Base-by-base conservation (phyloP, 2,797 vertebrate species). In the Pangasius larnaudii region DNA sequence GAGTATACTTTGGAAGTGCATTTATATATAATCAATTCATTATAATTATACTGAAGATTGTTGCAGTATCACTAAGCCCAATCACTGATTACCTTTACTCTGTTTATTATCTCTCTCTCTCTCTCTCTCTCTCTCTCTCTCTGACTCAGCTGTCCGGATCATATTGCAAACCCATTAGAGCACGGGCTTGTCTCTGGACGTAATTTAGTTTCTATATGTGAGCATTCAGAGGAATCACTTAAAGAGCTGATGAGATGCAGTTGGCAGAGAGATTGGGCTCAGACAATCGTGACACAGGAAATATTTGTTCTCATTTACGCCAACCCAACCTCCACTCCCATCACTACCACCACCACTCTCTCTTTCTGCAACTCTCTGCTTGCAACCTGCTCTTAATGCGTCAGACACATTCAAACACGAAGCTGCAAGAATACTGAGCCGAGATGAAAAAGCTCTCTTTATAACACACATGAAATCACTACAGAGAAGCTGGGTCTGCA, bases 131-230 rank as follows among this genome's bases (percentile, higher is more conserved):
- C 24, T 59, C 18, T 56, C 1, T 24, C 72, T 71, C 72, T 61
- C 72, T 88, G 72, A 75, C 72, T 81, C 92, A 78, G 85, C 91
- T 91, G 91, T 89, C 91, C 88, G 91, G 93, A 95, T 96, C 94
- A 93, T 92, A 94, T 96, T 96, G 90, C 95, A 92, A 85, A 78
- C 89, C 93, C 95, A 94, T 94, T 95, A 95, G 90, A 91, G 92
- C 89, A 42, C 49, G 81, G 85, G 86, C 85, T 91, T 91, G 86
- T 93, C 92, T 91, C 90, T 86, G 85, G 71, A 82, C 63, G 85
- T 90, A 91, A 91, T 85, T 85, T 90, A 90, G 91, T 92, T 78
- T 83, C 89, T 80, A 63, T 90, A 85, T 80, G 89, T 88, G 89
- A 94, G 91, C 82, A 88, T 91, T 91, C 92, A 94, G 91, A 94